phyloP scores from a whole-genome alignment of 2,113 vertebrate genomes.

The Dicerorhinus sumatrensis region DNA sequence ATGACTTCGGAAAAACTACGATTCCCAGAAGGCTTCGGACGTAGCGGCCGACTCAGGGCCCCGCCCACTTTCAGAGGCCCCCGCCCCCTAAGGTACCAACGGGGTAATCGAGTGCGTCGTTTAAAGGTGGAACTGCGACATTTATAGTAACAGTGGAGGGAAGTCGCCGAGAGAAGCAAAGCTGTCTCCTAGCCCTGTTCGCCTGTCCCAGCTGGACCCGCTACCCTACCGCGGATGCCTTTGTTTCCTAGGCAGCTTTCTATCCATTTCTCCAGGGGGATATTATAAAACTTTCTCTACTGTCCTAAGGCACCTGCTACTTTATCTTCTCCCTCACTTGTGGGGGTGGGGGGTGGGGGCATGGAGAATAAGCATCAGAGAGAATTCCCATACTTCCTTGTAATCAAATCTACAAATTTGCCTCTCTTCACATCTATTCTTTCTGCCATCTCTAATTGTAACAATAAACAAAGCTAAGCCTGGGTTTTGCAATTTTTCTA shows the following conservation, averaged over 20 bases:
- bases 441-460: background rate
- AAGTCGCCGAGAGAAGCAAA: background rate
- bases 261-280: background rate
- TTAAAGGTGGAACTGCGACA: background rate
- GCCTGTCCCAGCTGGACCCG: background rate
- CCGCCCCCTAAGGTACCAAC: no score
- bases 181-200: no score
- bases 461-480: background rate
- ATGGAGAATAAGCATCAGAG: background rate
- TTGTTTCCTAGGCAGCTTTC: background rate
- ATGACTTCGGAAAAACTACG: background rate
- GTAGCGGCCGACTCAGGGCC: background rate
- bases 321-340: background rate
- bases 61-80: background rate
- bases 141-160: background rate
- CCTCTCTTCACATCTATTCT: background rate
- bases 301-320: background rate
- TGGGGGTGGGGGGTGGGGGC: background rate
- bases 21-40: background rate
- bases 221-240: background rate
- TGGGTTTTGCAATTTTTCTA: background rate
- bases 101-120: rapidly evolving
- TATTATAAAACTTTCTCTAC: background rate
- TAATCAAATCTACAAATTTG: background rate
- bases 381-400: background rate